Base-by-base conservation (phyloP, 2,888 invertebrate genomes). In the Lissonota sp. region DNA sequence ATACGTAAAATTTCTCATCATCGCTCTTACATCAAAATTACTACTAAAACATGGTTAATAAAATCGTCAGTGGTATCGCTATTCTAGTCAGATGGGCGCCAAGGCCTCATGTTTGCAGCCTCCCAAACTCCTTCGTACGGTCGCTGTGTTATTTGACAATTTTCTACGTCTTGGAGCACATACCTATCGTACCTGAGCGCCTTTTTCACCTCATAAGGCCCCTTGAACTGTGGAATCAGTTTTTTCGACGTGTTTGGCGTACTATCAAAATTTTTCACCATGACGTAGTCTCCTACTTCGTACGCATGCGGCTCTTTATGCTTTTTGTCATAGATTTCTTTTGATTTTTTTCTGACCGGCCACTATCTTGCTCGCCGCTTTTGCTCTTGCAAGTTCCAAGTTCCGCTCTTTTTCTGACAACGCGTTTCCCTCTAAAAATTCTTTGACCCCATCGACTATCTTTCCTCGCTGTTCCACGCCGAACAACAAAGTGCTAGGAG, bases 401-500 rank as follows among this genome's bases (percentile, higher is more conserved):
- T 87, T 82, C 8, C 87, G 71, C 0, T 4, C 6, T 42, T n/a
- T n/a, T n/a, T n/a, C n/a, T n/a, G n/a, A n/a, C n/a, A n/a, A n/a
- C n/a, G n/a, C n/a, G 6, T 53, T 26, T 0, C n/a, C 39, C 8
- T 73, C 62, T 7, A 64, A 8, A 10, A 53, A 39, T 26, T 71
- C 60, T 14, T 14, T 72, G 6, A 79, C 6, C 16, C 67, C 16
- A 70, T 88, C 87, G 37, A 79, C 42, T 12, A 82, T 51, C 12
- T 81, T 63, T 14, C 86, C 86, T 72, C 79, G 79, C 63, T 90
- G 89, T 53, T 84, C 44, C 4, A 85, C 63, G 5, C 88, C 89
- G 72, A 88, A 89, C 57, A 89, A 74, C 53, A 88, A 46, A 40
- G 70, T 83, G 55, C 85, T 84, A 0, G 88, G 86, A 0, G 87